Percentiles rank a stretch among this genome's conserved stretches.
Conservation (phyloP, 1,140 invertebrate genomes). For the Belonocnema kinseyi region DNA sequence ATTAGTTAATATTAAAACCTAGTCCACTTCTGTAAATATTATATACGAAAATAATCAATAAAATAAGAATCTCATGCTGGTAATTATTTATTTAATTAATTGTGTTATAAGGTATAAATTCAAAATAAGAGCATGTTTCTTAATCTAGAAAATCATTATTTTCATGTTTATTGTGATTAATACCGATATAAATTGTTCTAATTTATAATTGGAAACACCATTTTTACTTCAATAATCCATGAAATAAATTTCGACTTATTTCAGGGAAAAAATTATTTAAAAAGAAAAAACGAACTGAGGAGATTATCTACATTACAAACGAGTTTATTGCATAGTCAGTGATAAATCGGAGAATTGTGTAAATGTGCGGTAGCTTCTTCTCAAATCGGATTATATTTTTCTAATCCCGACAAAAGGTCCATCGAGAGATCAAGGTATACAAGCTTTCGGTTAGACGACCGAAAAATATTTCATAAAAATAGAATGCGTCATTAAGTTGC, state of each 20-base stretch:
- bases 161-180: too few relatives aligned
- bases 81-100: too few relatives aligned
- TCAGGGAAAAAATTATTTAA: background rate
- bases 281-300: background rate
- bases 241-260: background rate
- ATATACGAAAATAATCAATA: too few relatives aligned
- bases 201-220: too few relatives aligned
- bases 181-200: too few relatives aligned
- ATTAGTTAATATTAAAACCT: too few relatives aligned
- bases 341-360: constrained; percentile 19
- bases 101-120: too few relatives aligned
- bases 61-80: too few relatives aligned
- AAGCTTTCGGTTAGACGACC: background rate
- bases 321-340: constrained; percentile 19
- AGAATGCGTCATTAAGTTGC: background rate
- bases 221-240: too few relatives aligned
- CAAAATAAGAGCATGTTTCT: too few relatives aligned
- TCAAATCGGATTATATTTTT: constrained; percentile 20
- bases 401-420: constrained; percentile 5
- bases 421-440: background rate
- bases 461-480: background rate
- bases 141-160: too few relatives aligned
- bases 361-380: constrained; percentile 6
- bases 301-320: background rate
- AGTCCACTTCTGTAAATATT: too few relatives aligned